These are phyloP conservation scores for Rhodinocichla rosea DNA, from an alignment of 2,113 vertebrate species.

Conservation along the genomic window DNA sequence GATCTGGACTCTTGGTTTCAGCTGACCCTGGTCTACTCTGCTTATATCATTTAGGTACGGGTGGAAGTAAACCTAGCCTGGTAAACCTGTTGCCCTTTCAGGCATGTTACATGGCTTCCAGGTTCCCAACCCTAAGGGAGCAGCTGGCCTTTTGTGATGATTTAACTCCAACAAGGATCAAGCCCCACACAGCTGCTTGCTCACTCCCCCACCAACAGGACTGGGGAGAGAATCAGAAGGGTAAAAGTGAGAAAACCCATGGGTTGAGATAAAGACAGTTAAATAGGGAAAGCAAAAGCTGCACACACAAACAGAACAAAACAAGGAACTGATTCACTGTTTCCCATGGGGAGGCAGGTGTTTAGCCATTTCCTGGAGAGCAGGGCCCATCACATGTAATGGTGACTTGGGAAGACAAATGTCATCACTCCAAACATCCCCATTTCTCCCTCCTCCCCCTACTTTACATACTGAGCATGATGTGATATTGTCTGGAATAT, in stretches of 20 bases:
- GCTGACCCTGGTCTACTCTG: not conserved
- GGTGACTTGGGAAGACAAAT: not conserved
- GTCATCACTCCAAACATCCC: not conserved
- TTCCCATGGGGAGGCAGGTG: not conserved
- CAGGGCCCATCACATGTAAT: fast-evolving
- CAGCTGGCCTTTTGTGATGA: not conserved
- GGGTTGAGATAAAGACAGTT: not conserved
- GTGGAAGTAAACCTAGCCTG: not conserved
- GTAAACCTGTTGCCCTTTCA: not conserved
- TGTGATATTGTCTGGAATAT: not conserved
- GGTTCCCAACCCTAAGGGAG: not conserved
- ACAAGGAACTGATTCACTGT: not conserved
- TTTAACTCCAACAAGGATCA: not conserved
- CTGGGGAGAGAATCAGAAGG: not conserved
- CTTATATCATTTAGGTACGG: not conserved
- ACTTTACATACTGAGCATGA: not conserved
- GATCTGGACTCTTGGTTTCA: not conserved
- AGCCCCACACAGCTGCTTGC: not conserved
- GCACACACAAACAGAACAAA: not conserved
- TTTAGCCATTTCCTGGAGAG: not conserved
- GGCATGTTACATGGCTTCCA: not conserved
- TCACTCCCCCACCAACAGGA: not conserved
- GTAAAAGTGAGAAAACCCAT: not conserved
- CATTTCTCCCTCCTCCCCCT: not conserved
- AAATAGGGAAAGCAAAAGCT: not conserved